phyloP scores from a whole-genome alignment of 2,113 vertebrate genomes.

The Cyanistes caeruleus region DNA sequence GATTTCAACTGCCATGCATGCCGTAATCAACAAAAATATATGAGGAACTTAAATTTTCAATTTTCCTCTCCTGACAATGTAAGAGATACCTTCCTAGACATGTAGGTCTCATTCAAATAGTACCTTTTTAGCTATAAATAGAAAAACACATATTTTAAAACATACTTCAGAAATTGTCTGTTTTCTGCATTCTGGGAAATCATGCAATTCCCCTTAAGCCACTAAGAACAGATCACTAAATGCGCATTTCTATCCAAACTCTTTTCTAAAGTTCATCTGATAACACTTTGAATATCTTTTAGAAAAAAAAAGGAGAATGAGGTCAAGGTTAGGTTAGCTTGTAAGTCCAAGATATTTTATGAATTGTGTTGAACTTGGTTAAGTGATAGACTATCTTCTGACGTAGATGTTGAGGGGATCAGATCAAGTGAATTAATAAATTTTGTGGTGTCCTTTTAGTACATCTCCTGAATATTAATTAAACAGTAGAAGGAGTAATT shows the following conservation, averaged over 20 bases:
- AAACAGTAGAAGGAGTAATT: not conserved
- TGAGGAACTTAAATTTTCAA: not conserved
- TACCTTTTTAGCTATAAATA: not conserved
- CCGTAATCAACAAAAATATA: conserved; percentile 6
- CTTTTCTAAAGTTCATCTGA: not conserved
- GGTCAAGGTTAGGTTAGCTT: not conserved
- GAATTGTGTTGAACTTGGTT: not conserved
- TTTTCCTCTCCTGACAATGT: not conserved
- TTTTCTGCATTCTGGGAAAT: not conserved
- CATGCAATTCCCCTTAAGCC: not conserved
- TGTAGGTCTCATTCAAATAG: not conserved
- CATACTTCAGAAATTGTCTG: not conserved
- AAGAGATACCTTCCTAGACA: not conserved
- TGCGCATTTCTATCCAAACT: not conserved
- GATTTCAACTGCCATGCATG: not conserved
- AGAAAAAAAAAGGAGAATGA: not conserved
- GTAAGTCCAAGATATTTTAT: not conserved
- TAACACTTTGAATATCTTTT: not conserved
- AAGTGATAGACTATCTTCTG: not conserved
- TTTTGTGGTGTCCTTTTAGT: not conserved
- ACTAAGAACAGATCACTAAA: not conserved
- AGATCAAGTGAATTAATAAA: not conserved
- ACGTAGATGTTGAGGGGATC: not conserved
- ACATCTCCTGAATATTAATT: not conserved
- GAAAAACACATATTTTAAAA: not conserved